Evolutionary conservation across 2,797 vertebrate genomes (phyloP), one percentile per base, ranked within the genome.

Genomic region (Stomatorhinus walkeri): DNA sequence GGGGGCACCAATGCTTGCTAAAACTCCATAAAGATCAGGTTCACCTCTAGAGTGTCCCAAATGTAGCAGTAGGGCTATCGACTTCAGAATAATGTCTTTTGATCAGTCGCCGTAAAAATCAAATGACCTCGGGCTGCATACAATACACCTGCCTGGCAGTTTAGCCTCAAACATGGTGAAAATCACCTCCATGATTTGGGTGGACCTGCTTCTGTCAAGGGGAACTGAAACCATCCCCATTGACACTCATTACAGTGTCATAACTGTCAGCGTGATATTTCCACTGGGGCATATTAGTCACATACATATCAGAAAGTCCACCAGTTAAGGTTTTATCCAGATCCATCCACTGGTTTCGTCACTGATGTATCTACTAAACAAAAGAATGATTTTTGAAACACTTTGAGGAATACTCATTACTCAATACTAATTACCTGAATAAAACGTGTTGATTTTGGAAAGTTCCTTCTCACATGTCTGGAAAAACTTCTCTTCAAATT

Each of bases 361-460:
- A 19, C 68, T 36, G 64, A 72, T 1, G 32, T 40, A 76, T 16
- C 14, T 40, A 76, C 16, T 76, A 76, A 76, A 10, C 14, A 76
- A 76, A 72, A 72, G 1, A 6, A 36, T 36, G 64, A 36, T 68
- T 68, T 68, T 6, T 6, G 64, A 72, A 32, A 32, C 28, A 72
- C 22, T 24, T 64, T 64, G 22, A 64, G 3, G 59, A 4, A 24
- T 64, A 64, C 22, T 61, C 59, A 72, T 72, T 36, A 36, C 28
- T 43, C 14, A 46, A 4, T 48, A 49, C 46, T n/a, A 83, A 83
- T 95, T 95, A 99, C 98, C 98, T 96, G 98, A 99, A 95, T 99
- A 99, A 95, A 99, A 99, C 16, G 98, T 99, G 95, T 99, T 99
- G 95, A 99, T 99, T 96, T 99, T 99, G 96, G 98, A 96, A 93